Evolutionary conservation across 2,797 vertebrate species (phyloP), one percentile per base, ranked within the genome.

Genomic region (Protonibea diacanthus): DNA sequence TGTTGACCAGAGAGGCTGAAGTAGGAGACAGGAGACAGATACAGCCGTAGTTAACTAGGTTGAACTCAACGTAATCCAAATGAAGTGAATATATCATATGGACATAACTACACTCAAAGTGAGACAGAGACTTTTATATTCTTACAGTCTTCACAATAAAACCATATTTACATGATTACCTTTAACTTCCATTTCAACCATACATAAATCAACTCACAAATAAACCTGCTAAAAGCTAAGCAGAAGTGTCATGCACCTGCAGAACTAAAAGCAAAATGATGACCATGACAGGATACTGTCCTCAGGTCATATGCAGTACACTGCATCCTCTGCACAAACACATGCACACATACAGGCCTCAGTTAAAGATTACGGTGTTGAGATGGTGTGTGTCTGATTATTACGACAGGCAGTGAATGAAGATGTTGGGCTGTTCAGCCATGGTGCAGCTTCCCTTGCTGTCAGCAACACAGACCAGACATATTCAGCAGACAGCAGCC

Each of bases 401-500:
- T 76, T 73, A 44, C 2, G 87, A 86, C 86, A 87, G 76, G 82
- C 66, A 61, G 74, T 87, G 88, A 89, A 92, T 91, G 80, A 88
- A 92, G 86, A 91, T 78, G 80, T 91, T 88, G 75, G 70, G 56
- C 78, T 75, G 83, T 69, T 88, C 78, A 80, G 58, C 78, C 64
- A 80, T 80, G 82, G 69, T 87, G 21, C 52, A 65, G 74, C 67
- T 85, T 72, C 47, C 55, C 44, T 64, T 62, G 42, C 68, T 82
- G 78, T 80, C 83, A 83, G 67, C 61, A 40, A 78, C 66, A 77
- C 72, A 77, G 60, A 73, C 47, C 52, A 64, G 56, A 70, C 75
- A 73, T 27, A 74, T 27, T 72, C 55, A 67, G 48, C 59, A 73
- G 45, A 64, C 47, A 40, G 56, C 48, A 52, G 48, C 5, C 4